Evolutionary conservation across 2,113 vertebrate species (phyloP), one percentile per base, ranked within the genome.

Genomic region (Mionectes macconnelli): DNA sequence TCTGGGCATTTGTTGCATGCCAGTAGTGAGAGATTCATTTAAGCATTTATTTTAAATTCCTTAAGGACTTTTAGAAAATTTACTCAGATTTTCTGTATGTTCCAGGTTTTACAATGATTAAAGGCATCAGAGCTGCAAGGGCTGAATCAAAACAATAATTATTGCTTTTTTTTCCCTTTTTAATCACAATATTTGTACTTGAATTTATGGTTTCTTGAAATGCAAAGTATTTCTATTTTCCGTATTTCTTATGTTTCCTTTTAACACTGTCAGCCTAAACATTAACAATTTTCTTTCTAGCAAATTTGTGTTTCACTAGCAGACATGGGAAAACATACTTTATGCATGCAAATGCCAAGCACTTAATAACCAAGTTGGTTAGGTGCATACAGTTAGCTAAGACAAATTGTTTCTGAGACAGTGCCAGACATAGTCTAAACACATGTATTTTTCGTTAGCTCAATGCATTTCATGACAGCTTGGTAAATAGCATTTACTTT

Each of bases 21-120:
- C 66, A 84, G 21, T 77, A 90, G 81, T 23, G 57, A 93, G 59
- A 94, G 53, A 73, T 87, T 82, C 28, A 39, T 74, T 96, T 94
- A 89, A 91, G 56, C 84, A 75, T 53, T 91, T 89, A 44, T 90
- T 95, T 95, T 87, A 84, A 90, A 95, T 76, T 84, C 91, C 90
- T 87, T 55, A 47, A 88, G 53, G 87, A 57, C 68, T 89, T 68
- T 42, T 30, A 76, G 60, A 73, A 24, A 53, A 84, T 86, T 67
- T 91, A 33, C 17, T 55, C 40, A 64, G 60, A 57, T 89, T 84
- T 70, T 85, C 59, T 83, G 16, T 35, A 25, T 31, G 16, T 82
- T n/a, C 19, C 60, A 87, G 22, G 31, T 50, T 97, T 75, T 79
- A 79, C 25, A 78, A 39, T 0, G 0, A 59, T 69, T 63, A 76